phyloP scores from a whole-genome alignment of 2,113 vertebrate species.

The Nothobranchius furzeri region DNA sequence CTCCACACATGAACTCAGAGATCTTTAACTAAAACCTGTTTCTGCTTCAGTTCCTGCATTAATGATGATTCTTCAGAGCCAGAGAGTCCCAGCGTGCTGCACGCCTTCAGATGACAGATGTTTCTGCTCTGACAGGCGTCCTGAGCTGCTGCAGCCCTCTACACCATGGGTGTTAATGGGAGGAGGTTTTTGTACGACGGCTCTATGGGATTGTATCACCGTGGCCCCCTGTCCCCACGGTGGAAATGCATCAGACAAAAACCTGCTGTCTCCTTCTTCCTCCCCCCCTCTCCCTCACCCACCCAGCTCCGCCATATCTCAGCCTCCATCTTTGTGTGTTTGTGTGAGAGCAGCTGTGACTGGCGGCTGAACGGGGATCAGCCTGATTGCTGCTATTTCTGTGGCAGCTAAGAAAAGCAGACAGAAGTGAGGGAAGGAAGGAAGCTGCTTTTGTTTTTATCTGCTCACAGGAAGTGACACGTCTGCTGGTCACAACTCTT shows the following conservation, averaged over 20 bases:
- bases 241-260: constrained; percentile 87
- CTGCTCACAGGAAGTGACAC: constrained; percentile 48
- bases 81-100: neutral
- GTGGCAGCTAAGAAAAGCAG: constrained; percentile 62
- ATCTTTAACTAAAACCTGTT: neutral
- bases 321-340: constrained; percentile 51
- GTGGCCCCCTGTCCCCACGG: constrained; percentile 89
- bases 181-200: constrained; percentile 90
- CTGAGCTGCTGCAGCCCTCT: constrained; percentile 1
- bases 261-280: constrained; percentile 51
- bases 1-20: neutral
- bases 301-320: constrained; percentile 54
- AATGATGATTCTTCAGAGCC: neutral
- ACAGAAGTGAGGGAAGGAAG: constrained; percentile 1
- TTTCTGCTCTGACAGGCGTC: neutral
- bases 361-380: constrained; percentile 5
- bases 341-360: constrained; percentile 49
- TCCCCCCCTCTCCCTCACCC: constrained; percentile 37
- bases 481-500: constrained; percentile 41
- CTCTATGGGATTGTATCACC: constrained; percentile 81
- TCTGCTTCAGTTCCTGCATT: neutral
- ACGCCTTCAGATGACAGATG: neutral
- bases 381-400: constrained; percentile 70
- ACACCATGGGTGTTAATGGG: constrained; percentile 26
- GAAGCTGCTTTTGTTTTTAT: constrained; percentile 16